phyloP scores from a whole-genome alignment of 2,888 invertebrate genomes.

The Oligia fasciuncula region DNA sequence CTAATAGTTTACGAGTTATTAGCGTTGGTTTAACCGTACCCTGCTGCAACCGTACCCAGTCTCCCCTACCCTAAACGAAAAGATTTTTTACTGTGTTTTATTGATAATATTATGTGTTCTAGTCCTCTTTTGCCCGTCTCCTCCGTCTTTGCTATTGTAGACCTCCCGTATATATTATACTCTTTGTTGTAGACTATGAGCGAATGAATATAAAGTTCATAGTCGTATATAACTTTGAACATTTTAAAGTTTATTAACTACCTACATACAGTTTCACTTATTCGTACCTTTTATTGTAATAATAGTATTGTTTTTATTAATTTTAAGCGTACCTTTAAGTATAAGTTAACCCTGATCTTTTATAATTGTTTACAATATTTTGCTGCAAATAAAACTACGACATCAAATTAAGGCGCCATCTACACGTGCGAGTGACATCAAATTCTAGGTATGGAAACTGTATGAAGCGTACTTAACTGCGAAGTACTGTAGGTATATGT shows the following conservation, averaged over 20 bases:
- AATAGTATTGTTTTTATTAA: background rate
- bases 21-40: no score
- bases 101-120: background rate
- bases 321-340: background rate
- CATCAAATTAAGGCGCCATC: background rate
- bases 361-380: background rate
- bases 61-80: background rate
- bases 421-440: background rate
- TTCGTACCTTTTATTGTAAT: background rate
- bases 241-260: background rate
- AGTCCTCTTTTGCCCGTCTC: background rate
- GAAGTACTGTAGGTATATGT: no score
- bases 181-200: background rate
- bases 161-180: no score
- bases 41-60: no score
- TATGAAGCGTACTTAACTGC: background rate
- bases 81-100: background rate
- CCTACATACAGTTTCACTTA: background rate
- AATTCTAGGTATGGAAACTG: background rate
- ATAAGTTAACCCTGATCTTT: background rate
- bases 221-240: background rate
- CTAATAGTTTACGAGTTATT: no score
- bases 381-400: background rate
- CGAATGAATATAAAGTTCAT: background rate
- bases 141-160: no score